Evolutionary conservation across 2,888 invertebrate genomes (phyloP).

Genomic region (Sphaeridia pumilis): DNA sequence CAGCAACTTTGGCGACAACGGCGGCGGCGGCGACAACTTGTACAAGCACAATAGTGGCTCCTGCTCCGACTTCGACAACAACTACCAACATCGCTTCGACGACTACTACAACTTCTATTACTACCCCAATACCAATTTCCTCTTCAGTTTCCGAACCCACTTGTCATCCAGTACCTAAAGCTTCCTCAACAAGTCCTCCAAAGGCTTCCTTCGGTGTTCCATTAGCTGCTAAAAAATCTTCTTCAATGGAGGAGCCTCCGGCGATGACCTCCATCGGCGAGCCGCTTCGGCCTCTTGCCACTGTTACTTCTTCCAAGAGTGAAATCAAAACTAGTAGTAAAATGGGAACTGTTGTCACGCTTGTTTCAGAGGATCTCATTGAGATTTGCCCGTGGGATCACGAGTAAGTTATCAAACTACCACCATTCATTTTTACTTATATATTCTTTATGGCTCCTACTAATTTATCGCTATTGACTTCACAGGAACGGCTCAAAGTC

Average conservation of each 20-base stretch:
- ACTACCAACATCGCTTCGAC: neutral
- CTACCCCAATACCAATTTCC: no score
- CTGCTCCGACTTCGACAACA: constrained; percentile 7
- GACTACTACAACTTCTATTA: no score
- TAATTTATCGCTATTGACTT: constrained; percentile 14
- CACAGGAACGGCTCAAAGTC: constrained; percentile 34
- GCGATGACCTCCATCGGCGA: no score
- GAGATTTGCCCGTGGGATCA: constrained; percentile 92
- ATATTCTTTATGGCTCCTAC: neutral
- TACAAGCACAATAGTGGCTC: neutral
- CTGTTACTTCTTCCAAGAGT: neutral
- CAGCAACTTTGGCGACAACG: neutral
- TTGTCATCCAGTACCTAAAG: neutral
- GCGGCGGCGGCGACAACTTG: constrained; percentile 5
- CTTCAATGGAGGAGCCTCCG: no score
- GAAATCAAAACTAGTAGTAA: constrained; percentile 12
- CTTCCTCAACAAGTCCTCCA: constrained; percentile 15
- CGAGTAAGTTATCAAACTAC: constrained; percentile 58
- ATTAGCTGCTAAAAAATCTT: constrained; percentile 1
- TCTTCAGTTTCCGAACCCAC: constrained; percentile 1
- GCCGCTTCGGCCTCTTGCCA: constrained; percentile 9
- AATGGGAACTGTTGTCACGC: constrained; percentile 16
- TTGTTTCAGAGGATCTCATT: constrained; percentile 48
- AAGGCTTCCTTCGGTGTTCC: neutral
- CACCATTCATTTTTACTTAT: neutral